Evolutionary conservation across 1,140 invertebrate genomes (phyloP), one percentile per base, ranked within the genome.

Genomic region (Dinothrombium tinctorium): DNA sequence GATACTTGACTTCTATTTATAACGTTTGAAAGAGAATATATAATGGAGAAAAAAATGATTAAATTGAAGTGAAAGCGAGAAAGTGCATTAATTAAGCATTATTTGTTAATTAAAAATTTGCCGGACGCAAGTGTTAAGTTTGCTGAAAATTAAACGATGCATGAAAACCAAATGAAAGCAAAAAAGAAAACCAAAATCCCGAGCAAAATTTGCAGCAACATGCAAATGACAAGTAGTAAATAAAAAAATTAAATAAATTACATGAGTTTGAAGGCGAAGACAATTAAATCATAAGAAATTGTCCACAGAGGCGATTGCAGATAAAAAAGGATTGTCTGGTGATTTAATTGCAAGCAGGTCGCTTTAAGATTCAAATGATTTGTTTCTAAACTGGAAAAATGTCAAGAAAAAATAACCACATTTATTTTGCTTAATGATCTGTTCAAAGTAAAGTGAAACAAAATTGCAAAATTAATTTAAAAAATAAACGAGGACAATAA

Each of bases 1-100:
- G 86, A 87, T 53, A 80, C 74, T 70, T 87, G 82, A 43, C 76
- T 78, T 67, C 73, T 63, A 48, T 6, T 32, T 12, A 32, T 32
- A 4, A 4, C 12, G 15, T n/a, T 29, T n/a, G 28, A 29, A n/a
- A 28, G n/a, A 28, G 26, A 28, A n/a, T n/a, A n/a, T n/a, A n/a
- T n/a, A n/a, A n/a, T n/a, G n/a, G n/a, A n/a, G n/a, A n/a, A n/a
- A n/a, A n/a, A n/a, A n/a, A n/a, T n/a, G n/a, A n/a, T n/a, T n/a
- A n/a, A n/a, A n/a, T n/a, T n/a, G n/a, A n/a, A n/a, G n/a, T n/a
- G n/a, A n/a, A n/a, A n/a, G 28, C 12, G 28, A 29, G 28, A 29
- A 15, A 29, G 4, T n/a, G 2, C 12, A 15, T n/a, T 11, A 4
- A 4, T n/a, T 2, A 29, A 15, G 15, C 11, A 29, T n/a, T n/a